These are phyloP conservation scores for Pedetes capensis DNA, from an alignment of 2,113 vertebrate genomes.

Conservation along the genomic window DNA sequence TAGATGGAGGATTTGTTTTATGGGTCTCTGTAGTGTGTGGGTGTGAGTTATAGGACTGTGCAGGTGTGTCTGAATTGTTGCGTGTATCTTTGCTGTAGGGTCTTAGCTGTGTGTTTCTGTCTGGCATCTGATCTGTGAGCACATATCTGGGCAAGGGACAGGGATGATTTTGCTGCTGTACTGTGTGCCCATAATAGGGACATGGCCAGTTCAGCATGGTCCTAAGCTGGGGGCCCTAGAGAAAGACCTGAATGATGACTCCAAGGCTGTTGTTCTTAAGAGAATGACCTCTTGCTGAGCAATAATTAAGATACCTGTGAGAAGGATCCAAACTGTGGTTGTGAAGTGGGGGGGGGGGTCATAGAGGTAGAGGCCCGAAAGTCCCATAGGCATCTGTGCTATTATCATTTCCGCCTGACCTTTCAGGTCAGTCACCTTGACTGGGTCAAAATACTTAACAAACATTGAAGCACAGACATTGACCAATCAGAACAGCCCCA, in stretches of 20 bases:
- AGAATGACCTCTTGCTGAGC: constrained; percentile 55
- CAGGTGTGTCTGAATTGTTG: background rate
- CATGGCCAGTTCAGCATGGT: background rate
- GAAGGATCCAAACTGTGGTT: constrained; percentile 50
- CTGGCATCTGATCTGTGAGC: background rate
- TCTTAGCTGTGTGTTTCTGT: background rate
- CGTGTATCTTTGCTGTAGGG: background rate
- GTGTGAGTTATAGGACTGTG: too few species aligned
- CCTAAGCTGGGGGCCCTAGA: background rate
- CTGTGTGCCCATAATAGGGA: background rate
- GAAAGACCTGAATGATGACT: background rate
- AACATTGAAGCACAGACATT: constrained; percentile 28
- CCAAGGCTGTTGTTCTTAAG: background rate
- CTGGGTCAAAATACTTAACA: constrained; percentile 37
- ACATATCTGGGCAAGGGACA: background rate
- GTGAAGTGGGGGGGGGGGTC: background rate
- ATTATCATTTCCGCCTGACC: constrained; percentile 49
- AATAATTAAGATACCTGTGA: constrained; percentile 68
- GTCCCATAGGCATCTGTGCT: background rate
- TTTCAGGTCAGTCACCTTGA: constrained; percentile 62
- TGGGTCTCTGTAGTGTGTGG: background rate
- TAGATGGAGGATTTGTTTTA: background rate
- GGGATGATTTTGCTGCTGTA: background rate
- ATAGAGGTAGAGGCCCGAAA: background rate
- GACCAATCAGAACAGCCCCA: background rate